Evolutionary conservation across 2,797 vertebrate species (phyloP).

Genomic region (Echiichthys vipera): DNA sequence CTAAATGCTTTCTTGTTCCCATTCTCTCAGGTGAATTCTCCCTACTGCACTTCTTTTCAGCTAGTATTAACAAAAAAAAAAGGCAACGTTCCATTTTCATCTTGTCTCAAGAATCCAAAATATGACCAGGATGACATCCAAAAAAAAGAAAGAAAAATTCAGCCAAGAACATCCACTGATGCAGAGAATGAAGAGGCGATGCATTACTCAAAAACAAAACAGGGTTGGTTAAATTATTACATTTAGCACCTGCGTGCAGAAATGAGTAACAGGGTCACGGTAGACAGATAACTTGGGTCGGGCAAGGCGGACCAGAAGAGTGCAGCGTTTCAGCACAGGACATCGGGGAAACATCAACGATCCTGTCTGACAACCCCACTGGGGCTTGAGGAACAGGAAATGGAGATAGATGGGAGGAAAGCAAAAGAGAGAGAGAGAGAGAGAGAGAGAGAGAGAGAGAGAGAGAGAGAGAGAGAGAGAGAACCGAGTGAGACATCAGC

Average conservation of each 20-base stretch:
- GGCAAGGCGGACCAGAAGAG: constrained; percentile 29
- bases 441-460: neutral
- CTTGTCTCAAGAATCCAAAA: constrained; percentile 11
- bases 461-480: constrained; percentile 22
- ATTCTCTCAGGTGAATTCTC: constrained; percentile 14
- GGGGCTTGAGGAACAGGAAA: constrained; percentile 49
- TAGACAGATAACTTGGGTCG: constrained; percentile 7
- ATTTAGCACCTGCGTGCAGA: constrained; percentile 43
- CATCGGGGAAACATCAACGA: constrained; percentile 57
- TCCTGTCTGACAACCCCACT: constrained; percentile 62
- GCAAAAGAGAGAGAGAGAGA: neutral
- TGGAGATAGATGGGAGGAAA: constrained; percentile 40
- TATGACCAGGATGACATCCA: constrained; percentile 13
- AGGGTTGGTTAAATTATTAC: constrained; percentile 16
- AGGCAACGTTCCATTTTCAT: constrained; percentile 4
- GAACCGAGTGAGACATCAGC: constrained; percentile 65
- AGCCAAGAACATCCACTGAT: constrained; percentile 33
- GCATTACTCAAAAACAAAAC: constrained; percentile 30
- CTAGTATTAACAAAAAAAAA: constrained; percentile 7
- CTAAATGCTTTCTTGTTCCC: constrained; percentile 19
- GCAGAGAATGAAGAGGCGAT: constrained; percentile 20
- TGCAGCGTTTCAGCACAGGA: constrained; percentile 45
- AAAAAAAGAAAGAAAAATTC: constrained; percentile 19
- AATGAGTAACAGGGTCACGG: constrained; percentile 23
- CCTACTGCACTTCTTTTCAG: constrained; percentile 8